Base-by-base conservation (phyloP, 2,888 invertebrate genomes). In the Apodemia zela region DNA sequence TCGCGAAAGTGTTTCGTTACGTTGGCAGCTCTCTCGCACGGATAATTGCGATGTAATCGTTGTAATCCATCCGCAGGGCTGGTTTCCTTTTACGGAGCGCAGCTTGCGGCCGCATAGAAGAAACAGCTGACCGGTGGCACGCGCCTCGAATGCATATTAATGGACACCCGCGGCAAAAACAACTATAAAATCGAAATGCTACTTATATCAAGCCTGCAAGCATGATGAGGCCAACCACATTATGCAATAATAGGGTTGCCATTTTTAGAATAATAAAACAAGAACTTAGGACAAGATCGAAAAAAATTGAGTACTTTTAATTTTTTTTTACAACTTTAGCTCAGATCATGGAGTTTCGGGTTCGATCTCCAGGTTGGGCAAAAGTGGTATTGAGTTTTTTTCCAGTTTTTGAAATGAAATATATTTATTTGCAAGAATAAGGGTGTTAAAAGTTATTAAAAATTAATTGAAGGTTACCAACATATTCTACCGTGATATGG, bases 61-160 rank as follows among this genome's bases (percentile, higher is more conserved):
- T 82, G 89, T 89, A 90, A 89, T 90, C 87, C 89, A 85, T 87
- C 89, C 85, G 76, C 81, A 45, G 64, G 82, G 73, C 87, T 77
- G 77, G 88, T 88, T 89, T 87, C 89, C 89, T 80, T 91, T 80
- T 87, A 89, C 79, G 90, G 89, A 75, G 78, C 78, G 85, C 90
- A 89, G 89, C 90, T 89, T 88, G 89, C 75, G 77, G 76, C 77
- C 81, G 77, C 42, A 85, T 88, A 88, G 87, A 84, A 88, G 85
- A 87, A 85, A 87, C 90, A 91, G 89, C 90, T 91, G 90, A 90
- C 82, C 82, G 81, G 69, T 79, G 81, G 89, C 89, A 89, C 90
- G 89, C 87, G 89, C 84, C 82, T 80, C 80, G 77, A 78, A 81
- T 85, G 87, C 87, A 88, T 89, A 88, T 87, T 88, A 84, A 89